Evolutionary conservation across 2,888 invertebrate genomes (phyloP), one percentile per base, ranked within the genome.

Genomic region (Tenthredo scrophulariae): DNA sequence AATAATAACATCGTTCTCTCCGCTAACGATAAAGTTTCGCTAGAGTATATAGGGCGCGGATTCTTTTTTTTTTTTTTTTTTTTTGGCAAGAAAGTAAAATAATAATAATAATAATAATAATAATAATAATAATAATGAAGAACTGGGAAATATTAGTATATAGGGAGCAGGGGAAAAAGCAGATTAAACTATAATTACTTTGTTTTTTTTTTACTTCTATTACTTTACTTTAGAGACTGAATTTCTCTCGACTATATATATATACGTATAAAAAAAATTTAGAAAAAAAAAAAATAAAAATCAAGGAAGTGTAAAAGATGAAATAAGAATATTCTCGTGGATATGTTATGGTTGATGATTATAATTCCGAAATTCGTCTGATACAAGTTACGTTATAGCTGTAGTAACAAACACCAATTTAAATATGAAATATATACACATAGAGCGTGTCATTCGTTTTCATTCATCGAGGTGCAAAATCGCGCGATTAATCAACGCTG

Each of bases 111-210:
- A 40, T n/a, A n/a, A n/a, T n/a, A n/a, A n/a, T n/a, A n/a, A n/a
- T n/a, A n/a, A 43, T 1, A 43, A 46, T 3, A 13, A 46, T 37
- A 37, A 37, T 37, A 37, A 37, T 7, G 37, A 46, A 46, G 13
- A 46, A 46, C 43, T 46, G 43, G 43, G 43, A 15, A 46, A 46
- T 46, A 46, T 46, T 13, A 46, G 46, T 46, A 43, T 46, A 43
- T 10, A 43, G 10, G 40, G 40, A 2, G 40, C 6, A n/a, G 22
- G 22, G 62, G 4, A 26, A 62, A 26, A 13, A 26, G 26, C 26
- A 62, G 62, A 62, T 62, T 62, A 62, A 62, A 62, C 62, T 62
- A 62, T 62, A 62, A 62, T 62, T 62, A 62, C 62, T 62, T 62
- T 62, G 2, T 26, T 26, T 62, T 26, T n/a, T 62, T 26, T 62